Evolutionary conservation across 23 tunicate genomes (phyloP).

Genomic region (Halocynthia aurantium): DNA sequence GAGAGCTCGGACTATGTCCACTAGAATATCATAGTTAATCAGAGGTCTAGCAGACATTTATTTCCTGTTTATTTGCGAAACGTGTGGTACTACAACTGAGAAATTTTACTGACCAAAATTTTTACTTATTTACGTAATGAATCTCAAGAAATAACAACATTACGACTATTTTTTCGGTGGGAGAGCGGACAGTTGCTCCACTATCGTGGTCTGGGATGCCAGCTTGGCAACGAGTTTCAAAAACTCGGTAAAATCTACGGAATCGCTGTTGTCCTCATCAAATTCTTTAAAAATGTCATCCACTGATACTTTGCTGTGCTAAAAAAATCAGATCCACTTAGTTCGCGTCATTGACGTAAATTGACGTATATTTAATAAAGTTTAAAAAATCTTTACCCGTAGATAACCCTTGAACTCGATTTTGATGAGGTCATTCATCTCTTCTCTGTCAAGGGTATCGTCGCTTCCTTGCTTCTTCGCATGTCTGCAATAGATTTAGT

Average conservation of each 20-base stretch:
- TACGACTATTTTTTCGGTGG: neutral
- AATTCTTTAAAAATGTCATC: conserved; percentile 18
- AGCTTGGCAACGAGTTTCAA: conserved; percentile 17
- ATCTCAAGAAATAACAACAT: no score
- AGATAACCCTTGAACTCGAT: conserved; percentile 21
- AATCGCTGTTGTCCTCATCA: conserved; percentile 20
- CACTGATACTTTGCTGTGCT: conserved; percentile 14
- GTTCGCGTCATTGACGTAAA: neutral
- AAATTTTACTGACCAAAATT: no score
- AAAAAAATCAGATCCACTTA: neutral
- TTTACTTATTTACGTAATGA: no score
- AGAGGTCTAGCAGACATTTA: no score
- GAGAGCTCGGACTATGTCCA: no score
- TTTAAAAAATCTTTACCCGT: neutral
- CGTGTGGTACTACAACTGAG: no score
- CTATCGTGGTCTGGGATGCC: conserved; percentile 5
- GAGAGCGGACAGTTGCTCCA: neutral
- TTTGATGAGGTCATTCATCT: conserved; percentile 9
- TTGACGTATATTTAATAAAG: no score
- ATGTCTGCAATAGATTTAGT: no score
- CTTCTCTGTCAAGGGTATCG: conserved; percentile 8
- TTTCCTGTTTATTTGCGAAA: no score
- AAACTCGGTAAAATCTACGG: conserved; percentile 22
- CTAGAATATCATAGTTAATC: no score
- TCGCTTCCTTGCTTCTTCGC: conserved; percentile 3